Conservation (phyloP, 2,888 invertebrate genomes). For the Cremastobaeus sp. region DNA sequence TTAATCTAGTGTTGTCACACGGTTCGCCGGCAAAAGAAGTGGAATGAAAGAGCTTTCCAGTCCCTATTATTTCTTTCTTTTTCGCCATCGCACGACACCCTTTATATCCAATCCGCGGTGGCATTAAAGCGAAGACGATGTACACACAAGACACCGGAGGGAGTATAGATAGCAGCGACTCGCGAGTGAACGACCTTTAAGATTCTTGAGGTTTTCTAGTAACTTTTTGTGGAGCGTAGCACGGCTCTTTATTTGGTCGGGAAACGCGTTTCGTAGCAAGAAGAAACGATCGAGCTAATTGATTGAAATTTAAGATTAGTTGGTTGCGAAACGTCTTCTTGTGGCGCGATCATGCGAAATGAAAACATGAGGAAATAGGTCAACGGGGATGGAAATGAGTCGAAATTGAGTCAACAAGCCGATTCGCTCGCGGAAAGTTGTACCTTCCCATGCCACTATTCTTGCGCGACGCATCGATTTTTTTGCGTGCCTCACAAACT, state of each 20-base stretch:
- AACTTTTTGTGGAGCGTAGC: constrained; percentile 32
- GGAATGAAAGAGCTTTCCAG: constrained; percentile 37
- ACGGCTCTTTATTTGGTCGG: background rate
- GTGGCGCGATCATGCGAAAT: too few relatives aligned
- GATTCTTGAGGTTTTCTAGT: constrained; percentile 42
- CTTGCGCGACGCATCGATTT: constrained; percentile 14
- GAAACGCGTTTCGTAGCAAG: constrained; percentile 1
- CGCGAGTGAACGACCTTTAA: constrained; percentile 60
- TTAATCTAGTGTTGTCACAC: constrained; percentile 31
- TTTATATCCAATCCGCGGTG: constrained; percentile 29
- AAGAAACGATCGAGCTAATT: too few relatives aligned
- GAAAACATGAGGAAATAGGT: too few relatives aligned
- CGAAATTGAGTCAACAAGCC: constrained; percentile 1
- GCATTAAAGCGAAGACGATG: constrained; percentile 51
- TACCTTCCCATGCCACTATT: constrained; percentile 1
- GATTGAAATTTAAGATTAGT: too few relatives aligned
- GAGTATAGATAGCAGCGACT: constrained; percentile 41
- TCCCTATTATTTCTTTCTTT: constrained; percentile 39
- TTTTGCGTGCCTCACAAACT: constrained; percentile 9
- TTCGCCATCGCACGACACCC: constrained; percentile 34
- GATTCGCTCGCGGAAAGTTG: too few relatives aligned
- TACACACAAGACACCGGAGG: constrained; percentile 43
- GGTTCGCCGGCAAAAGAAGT: constrained; percentile 23
- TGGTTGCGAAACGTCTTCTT: too few relatives aligned
- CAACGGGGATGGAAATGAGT: constrained; percentile 4